These are phyloP conservation scores for Philonicus albiceps DNA, from an alignment of 2,888 invertebrate genomes.

Conservation along the genomic window DNA sequence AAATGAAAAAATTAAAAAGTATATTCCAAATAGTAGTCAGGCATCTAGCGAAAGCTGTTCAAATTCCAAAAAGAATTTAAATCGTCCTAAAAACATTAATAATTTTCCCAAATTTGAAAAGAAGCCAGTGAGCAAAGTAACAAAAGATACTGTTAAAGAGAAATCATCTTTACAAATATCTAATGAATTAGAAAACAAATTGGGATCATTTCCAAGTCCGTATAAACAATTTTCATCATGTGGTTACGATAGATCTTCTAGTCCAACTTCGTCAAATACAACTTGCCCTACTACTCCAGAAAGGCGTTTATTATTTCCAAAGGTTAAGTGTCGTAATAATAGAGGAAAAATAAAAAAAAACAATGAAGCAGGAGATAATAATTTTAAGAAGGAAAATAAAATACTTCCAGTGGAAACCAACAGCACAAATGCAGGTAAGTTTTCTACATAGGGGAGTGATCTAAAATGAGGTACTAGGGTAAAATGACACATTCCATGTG, in stretches of 20 bases:
- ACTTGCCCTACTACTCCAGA: slow-evolving; percentile 45
- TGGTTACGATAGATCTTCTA: slow-evolving; percentile 48
- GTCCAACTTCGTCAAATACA: slow-evolving; percentile 46
- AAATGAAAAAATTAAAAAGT: slow-evolving; percentile 48
- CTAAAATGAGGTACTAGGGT: no score
- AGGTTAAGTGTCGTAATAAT: not conserved
- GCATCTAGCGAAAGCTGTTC: not conserved
- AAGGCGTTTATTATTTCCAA: not conserved
- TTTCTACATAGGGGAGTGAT: no score
- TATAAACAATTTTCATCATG: slow-evolving; percentile 41
- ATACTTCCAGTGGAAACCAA: not conserved
- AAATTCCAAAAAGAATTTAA: slow-evolving; percentile 34
- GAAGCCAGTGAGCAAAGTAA: slow-evolving; percentile 37
- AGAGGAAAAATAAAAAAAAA: not conserved
- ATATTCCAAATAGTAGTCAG: slow-evolving; percentile 45
- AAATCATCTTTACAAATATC: slow-evolving; percentile 41
- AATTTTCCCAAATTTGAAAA: slow-evolving; percentile 41
- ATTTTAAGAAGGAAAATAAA: not conserved
- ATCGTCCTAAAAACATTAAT: slow-evolving; percentile 44
- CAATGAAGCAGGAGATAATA: not conserved
- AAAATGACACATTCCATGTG: no score
- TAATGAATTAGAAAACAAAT: slow-evolving; percentile 46
- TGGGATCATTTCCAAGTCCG: slow-evolving; percentile 50
- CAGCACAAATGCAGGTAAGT: slow-evolving; percentile 9
- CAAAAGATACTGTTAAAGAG: slow-evolving; percentile 32